phyloP scores from a whole-genome alignment of 2,797 vertebrate genomes.

The Simalia tracyae region DNA sequence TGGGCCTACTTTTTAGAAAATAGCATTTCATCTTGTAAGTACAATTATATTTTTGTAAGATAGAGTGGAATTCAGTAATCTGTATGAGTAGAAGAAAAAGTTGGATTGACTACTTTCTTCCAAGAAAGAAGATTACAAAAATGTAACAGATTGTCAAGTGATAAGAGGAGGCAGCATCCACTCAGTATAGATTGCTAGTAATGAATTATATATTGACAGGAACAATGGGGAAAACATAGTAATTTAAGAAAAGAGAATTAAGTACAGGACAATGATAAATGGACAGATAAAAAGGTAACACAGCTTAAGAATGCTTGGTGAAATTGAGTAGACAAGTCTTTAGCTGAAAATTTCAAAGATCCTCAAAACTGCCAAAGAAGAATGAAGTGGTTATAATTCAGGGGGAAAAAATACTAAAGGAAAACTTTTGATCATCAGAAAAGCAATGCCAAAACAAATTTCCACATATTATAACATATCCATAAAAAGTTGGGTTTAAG shows the following conservation, averaged over 20 bases:
- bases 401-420: neutral
- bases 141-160: constrained; percentile 37
- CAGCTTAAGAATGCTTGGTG: constrained; percentile 7
- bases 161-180: constrained; percentile 19
- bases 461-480: neutral
- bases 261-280: constrained; percentile 15
- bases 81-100: neutral
- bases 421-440: neutral
- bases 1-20: neutral
- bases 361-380: neutral
- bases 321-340: constrained; percentile 16
- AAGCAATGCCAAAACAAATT: neutral
- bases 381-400: neutral
- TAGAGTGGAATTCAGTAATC: constrained; percentile 5
- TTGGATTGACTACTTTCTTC: constrained; percentile 26
- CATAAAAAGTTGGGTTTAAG: neutral
- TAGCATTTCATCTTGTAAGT: constrained; percentile 8
- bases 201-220: constrained; percentile 36
- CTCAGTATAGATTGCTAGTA: constrained; percentile 24
- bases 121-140: constrained; percentile 33
- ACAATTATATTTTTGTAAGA: constrained; percentile 17
- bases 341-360: neutral
- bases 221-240: constrained; percentile 26
- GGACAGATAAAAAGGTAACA: constrained; percentile 18
- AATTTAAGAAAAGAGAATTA: constrained; percentile 37